Conservation (phyloP, 2,797 vertebrate species). For the Cebuella pygmaea region DNA sequence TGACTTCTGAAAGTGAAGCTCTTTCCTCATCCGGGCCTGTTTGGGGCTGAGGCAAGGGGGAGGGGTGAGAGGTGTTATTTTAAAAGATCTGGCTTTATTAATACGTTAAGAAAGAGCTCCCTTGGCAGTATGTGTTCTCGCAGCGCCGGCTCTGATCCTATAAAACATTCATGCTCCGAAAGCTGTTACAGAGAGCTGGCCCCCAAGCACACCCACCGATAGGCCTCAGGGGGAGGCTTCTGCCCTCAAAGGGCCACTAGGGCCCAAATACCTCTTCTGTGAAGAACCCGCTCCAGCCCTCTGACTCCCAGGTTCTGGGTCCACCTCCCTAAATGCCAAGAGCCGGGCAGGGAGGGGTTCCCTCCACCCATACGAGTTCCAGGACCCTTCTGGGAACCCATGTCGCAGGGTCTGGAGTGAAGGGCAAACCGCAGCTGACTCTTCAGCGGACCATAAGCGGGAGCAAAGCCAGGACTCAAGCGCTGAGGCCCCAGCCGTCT, state of each 20-base stretch:
- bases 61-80: conserved; percentile 80
- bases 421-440: neutral
- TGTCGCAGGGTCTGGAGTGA: neutral
- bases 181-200: conserved; percentile 87
- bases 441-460: neutral
- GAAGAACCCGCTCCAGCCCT: conserved; percentile 26
- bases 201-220: conserved; percentile 71
- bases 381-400: neutral
- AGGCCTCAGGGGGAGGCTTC: conserved; percentile 72
- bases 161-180: conserved; percentile 93
- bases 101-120: conserved; percentile 89
- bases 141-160: conserved; percentile 91
- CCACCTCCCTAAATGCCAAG: neutral
- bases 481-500: fast-evolving
- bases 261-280: conserved; percentile 67
- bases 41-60: conserved; percentile 60
- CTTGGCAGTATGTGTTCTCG: conserved; percentile 88
- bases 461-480: neutral
- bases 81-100: conserved; percentile 92
- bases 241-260: conserved; percentile 76
- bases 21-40: conserved; percentile 77
- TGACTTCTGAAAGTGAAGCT: conserved; percentile 76
- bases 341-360: neutral
- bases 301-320: neutral
- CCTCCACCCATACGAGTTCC: neutral